Conservation (phyloP, 2,888 invertebrate species). For the Drosophila atroscutellata region DNA sequence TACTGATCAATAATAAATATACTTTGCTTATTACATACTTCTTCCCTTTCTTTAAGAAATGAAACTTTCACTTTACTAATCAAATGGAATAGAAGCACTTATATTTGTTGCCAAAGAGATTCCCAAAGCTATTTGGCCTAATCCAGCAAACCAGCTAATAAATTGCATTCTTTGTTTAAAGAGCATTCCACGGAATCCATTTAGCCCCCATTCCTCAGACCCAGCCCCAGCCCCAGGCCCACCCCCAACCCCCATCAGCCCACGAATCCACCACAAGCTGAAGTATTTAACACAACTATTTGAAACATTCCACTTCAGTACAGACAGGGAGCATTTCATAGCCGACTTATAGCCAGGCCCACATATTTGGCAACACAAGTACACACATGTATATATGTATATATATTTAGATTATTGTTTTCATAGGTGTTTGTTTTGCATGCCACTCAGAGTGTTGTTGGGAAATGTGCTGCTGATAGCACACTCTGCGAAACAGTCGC, state of each 20-base stretch:
- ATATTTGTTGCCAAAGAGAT: neutral
- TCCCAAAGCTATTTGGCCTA: slow-evolving; percentile 2
- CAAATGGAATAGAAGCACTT: neutral
- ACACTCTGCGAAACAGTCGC: slow-evolving; percentile 18
- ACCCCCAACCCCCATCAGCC: neutral
- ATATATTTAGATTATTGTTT: slow-evolving; percentile 55
- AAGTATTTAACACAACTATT: slow-evolving; percentile 1
- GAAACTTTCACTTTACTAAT: neutral
- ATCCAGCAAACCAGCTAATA: slow-evolving; percentile 5
- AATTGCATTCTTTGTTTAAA: slow-evolving; percentile 28
- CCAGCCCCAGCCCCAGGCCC: neutral
- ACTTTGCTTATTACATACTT: neutral
- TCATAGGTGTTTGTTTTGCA: slow-evolving; percentile 62
- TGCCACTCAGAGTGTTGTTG: slow-evolving; percentile 23
- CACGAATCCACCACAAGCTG: neutral
- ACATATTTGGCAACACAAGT: slow-evolving; percentile 18
- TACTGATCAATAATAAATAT: neutral
- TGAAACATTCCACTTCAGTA: neutral
- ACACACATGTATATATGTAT: neutral
- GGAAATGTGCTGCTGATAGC: slow-evolving; percentile 71
- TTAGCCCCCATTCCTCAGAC: neutral
- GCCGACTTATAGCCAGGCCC: slow-evolving; percentile 29
- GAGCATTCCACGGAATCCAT: slow-evolving; percentile 16
- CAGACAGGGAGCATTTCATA: slow-evolving; percentile 30
- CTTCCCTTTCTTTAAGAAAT: neutral